Conservation (phyloP, 2,888 invertebrate species). For the Argynnis bischoffii region DNA sequence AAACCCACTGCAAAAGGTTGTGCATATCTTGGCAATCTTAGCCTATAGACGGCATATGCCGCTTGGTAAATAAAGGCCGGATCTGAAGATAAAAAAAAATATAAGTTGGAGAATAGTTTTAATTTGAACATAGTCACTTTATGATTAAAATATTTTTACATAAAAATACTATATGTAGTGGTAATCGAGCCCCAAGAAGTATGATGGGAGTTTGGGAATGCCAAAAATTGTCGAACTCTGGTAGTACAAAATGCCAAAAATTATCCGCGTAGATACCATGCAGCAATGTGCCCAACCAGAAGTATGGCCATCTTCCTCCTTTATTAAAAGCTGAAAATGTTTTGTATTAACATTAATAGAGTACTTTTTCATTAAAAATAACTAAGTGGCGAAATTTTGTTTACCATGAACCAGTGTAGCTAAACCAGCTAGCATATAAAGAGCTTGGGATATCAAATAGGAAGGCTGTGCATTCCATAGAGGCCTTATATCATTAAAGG, state of each 20-base stretch:
- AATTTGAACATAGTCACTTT: not conserved
- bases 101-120: not conserved
- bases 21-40: constrained; percentile 81
- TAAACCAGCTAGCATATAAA: constrained; percentile 83
- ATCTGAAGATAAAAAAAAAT: constrained; percentile 62
- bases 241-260: constrained; percentile 85
- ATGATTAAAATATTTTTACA: constrained; percentile 79
- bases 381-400: constrained; percentile 26
- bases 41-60: constrained; percentile 79
- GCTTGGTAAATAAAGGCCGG: constrained; percentile 84
- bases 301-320: constrained; percentile 88
- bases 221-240: constrained; percentile 92
- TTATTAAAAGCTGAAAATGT: constrained; percentile 82
- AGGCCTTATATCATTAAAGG: constrained; percentile 75
- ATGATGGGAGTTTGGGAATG: constrained; percentile 89
- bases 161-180: constrained; percentile 87
- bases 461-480: constrained; percentile 86
- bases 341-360: not conserved
- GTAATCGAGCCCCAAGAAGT: constrained; percentile 86
- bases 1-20: constrained; percentile 87
- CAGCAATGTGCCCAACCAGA: constrained; percentile 88
- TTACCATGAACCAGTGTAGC: constrained; percentile 87
- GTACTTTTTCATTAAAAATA: not conserved
- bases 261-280: constrained; percentile 88
- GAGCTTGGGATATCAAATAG: constrained; percentile 84